A percentile compares a stretch with the other conserved stretches of the same genome.
Conservation (phyloP, 2,797 vertebrate genomes). For the Gymnocypris eckloni region DNA sequence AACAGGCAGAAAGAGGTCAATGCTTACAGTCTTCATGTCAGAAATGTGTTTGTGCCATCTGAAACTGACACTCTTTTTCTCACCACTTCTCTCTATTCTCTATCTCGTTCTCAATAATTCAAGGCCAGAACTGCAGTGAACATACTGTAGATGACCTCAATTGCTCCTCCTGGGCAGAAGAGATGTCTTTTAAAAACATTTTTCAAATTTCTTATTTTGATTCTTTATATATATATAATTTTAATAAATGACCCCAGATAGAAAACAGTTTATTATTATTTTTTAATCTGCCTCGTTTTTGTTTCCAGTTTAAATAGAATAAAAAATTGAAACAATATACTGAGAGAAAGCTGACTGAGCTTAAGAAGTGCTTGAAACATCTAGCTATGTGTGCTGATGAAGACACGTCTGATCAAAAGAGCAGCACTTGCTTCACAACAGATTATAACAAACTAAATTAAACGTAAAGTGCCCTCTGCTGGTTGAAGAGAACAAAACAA, state of each 20-base stretch:
- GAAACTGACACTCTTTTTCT: slow-evolving; percentile 56
- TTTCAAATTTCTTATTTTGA: too few species aligned
- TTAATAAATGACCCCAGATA: background rate
- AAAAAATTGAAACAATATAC: background rate
- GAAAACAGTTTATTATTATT: background rate
- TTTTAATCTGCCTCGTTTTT: slow-evolving; percentile 15
- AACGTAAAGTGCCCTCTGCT: slow-evolving; percentile 52
- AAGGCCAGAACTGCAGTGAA: slow-evolving; percentile 61
- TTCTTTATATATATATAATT: background rate
- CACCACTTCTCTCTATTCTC: slow-evolving; percentile 60
- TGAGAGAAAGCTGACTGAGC: slow-evolving; percentile 13
- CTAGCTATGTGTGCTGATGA: slow-evolving; percentile 56
- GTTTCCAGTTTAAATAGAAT: slow-evolving; percentile 34
- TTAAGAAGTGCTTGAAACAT: slow-evolving; percentile 38
- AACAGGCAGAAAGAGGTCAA: slow-evolving; percentile 12
- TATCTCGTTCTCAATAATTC: slow-evolving; percentile 75
- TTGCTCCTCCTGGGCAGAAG: slow-evolving; percentile 27
- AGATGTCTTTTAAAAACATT: too few species aligned
- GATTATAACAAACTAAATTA: slow-evolving; percentile 7
- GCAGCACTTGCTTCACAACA: slow-evolving; percentile 13
- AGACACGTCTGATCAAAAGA: slow-evolving; percentile 41
- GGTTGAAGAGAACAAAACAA: slow-evolving; percentile 9
- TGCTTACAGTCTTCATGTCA: slow-evolving; percentile 9
- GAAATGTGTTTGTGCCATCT: slow-evolving; percentile 29
- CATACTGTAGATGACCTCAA: slow-evolving; percentile 57